These are phyloP conservation scores for Coilia nasus DNA, from an alignment of 2,797 vertebrate species.

Conservation along the genomic window DNA sequence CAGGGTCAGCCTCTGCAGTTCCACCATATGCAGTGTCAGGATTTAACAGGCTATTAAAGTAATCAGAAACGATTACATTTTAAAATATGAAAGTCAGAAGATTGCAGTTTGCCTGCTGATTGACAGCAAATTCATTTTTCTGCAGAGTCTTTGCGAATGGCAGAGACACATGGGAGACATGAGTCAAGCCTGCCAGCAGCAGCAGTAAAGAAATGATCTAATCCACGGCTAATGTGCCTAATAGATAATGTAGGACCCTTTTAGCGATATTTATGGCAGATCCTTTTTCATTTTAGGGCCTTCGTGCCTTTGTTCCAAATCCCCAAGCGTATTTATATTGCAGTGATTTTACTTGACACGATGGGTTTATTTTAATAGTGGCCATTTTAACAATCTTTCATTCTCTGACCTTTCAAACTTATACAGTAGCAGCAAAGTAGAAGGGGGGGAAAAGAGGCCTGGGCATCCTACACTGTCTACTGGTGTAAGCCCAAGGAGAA, in stretches of 20 bases:
- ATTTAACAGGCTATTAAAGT: not conserved
- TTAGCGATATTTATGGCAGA: conserved; percentile 55
- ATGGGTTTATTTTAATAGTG: conserved; percentile 22
- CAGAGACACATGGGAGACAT: conserved; percentile 9
- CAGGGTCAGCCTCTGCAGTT: not conserved
- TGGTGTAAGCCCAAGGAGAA: not conserved
- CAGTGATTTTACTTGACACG: conserved; percentile 41
- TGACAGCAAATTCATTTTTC: conserved; percentile 33
- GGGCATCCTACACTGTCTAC: not conserved
- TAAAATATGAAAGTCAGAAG: not conserved
- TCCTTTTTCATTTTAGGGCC: conserved; percentile 50
- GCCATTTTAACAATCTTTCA: conserved; percentile 15
- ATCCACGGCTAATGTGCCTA: conserved; percentile 51
- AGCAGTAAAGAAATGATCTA: conserved; percentile 48
- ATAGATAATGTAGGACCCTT: conserved; percentile 55
- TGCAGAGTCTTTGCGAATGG: conserved; percentile 8
- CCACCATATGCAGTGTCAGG: not conserved
- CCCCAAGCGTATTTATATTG: conserved; percentile 46
- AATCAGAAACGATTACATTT: not conserved
- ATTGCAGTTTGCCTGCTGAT: not conserved
- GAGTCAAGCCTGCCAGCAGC: conserved; percentile 24
- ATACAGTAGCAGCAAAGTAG: not conserved
- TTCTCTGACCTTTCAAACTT: conserved; percentile 24
- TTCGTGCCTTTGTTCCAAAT: conserved; percentile 46
- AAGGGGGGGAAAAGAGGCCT: not conserved